Conservation (phyloP, 2,113 vertebrate genomes). For the Etia nguti region DNA sequence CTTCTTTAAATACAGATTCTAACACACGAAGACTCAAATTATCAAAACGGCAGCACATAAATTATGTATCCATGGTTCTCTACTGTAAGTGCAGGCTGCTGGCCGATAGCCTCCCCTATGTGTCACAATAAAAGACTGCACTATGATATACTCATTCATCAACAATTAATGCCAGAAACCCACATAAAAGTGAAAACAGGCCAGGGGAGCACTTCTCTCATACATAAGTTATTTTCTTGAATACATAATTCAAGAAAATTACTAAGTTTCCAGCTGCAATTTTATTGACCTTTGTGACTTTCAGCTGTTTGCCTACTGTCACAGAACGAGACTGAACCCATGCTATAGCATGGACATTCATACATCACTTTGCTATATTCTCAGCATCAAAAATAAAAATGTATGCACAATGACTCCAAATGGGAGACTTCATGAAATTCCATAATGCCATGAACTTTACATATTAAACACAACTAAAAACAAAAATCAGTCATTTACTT, state of each 20-base stretch:
- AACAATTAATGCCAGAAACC: background rate
- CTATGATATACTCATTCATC: background rate
- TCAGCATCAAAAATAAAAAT: background rate
- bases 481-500: background rate
- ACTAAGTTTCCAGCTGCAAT: background rate
- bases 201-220: background rate
- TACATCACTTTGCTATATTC: background rate
- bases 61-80: background rate
- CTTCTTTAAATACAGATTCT: background rate
- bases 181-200: background rate
- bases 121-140: background rate
- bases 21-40: background rate
- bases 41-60: background rate
- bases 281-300: background rate
- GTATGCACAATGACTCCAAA: background rate
- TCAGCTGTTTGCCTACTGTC: background rate
- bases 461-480: background rate
- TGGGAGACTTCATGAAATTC: background rate
- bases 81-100: background rate
- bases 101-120: background rate
- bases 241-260: accelerated
- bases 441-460: too few species aligned
- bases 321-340: background rate
- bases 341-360: background rate
- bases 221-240: background rate